A percentile compares a stretch with the other conserved stretches of the same genome.
phyloP scores from a whole-genome alignment of 2,113 vertebrate species.

The Lepus americanus region DNA sequence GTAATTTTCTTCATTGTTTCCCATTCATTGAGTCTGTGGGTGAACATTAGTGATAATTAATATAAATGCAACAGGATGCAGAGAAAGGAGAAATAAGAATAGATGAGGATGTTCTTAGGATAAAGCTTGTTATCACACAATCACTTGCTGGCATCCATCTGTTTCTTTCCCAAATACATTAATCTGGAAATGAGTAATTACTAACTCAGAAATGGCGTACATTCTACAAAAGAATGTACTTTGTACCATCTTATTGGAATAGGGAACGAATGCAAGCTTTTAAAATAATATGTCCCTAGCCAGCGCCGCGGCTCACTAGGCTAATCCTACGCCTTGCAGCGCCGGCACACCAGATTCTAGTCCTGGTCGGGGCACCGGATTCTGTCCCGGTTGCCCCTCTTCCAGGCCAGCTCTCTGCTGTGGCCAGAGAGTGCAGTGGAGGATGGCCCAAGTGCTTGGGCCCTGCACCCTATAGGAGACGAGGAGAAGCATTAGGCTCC shows the following conservation, averaged over 20 bases:
- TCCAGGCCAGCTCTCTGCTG: too few relatives aligned
- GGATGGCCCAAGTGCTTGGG: too few relatives aligned
- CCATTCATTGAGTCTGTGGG: neutral
- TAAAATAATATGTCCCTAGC: neutral
- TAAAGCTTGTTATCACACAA: neutral
- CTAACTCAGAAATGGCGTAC: conserved; percentile 11
- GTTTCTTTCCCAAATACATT: neutral
- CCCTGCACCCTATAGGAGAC: too few relatives aligned
- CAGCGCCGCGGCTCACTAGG: too few relatives aligned
- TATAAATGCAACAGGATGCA: neutral
- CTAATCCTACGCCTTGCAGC: too few relatives aligned
- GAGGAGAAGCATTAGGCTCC: too few relatives aligned
- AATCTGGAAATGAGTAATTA: neutral
- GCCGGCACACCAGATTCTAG: too few relatives aligned
- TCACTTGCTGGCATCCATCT: neutral
- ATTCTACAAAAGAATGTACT: neutral
- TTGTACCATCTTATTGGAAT: neutral
- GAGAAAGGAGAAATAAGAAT: neutral
- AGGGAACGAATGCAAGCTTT: neutral
- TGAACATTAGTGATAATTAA: neutral
- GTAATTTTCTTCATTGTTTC: neutral
- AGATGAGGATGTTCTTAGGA: neutral
- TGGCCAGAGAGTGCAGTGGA: too few relatives aligned
- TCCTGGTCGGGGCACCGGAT: too few relatives aligned
- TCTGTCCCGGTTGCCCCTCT: too few relatives aligned